Percentiles rank a stretch among this genome's conserved stretches.
phyloP scores from a whole-genome alignment of 1,140 invertebrate species.

The Epicauta chinensis region DNA sequence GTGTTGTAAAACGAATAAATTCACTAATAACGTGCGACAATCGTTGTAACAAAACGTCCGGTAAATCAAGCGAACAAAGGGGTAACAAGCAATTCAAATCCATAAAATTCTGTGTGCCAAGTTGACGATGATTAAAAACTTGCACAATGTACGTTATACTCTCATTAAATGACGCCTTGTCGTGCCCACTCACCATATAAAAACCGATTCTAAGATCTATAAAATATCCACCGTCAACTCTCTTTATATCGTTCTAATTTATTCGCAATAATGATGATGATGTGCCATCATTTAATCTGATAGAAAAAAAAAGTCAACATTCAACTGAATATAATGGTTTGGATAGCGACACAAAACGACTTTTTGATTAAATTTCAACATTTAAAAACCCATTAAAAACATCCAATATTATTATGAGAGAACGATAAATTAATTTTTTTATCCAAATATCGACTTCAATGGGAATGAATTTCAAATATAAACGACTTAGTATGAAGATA shows the following conservation, averaged over 20 bases:
- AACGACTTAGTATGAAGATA: background rate
- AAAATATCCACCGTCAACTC: slow-evolving; percentile 7
- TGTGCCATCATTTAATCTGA: slow-evolving; percentile 2
- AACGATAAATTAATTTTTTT: slow-evolving; percentile 1
- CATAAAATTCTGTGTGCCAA: slow-evolving; percentile 1
- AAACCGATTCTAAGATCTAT: slow-evolving; percentile 2
- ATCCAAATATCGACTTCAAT: background rate
- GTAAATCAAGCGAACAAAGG: slow-evolving; percentile 8
- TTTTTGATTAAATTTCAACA: slow-evolving; percentile 4
- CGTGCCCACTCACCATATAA: slow-evolving; percentile 13
- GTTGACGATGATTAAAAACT: slow-evolving; percentile 13
- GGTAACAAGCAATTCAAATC: background rate
- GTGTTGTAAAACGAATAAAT: background rate
- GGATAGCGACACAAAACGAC: no score
- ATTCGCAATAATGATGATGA: slow-evolving; percentile 2
- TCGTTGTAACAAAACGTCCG: slow-evolving; percentile 5
- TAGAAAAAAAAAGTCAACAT: no score
- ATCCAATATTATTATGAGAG: background rate
- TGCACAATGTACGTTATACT: slow-evolving; percentile 8
- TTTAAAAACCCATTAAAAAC: slow-evolving; percentile 9
- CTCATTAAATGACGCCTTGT: slow-evolving; percentile 14
- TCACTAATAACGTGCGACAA: slow-evolving; percentile 3
- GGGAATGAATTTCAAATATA: slow-evolving; percentile 3
- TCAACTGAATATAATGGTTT: no score
- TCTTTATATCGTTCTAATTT: slow-evolving; percentile 4